Conservation (phyloP, 2,888 invertebrate species). For the Strigamia maritima region DNA sequence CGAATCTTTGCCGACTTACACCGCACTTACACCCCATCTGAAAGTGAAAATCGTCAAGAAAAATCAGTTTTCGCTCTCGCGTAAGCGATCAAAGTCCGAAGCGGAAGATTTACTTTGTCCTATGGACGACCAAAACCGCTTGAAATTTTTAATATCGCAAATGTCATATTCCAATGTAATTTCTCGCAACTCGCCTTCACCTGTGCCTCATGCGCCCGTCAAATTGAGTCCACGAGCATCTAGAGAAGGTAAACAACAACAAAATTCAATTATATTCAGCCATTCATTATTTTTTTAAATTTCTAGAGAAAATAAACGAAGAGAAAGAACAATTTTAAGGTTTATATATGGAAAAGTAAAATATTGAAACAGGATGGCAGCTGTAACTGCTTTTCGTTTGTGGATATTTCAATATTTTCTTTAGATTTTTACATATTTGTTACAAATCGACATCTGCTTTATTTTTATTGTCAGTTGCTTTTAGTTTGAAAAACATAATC, state of each 20-base stretch:
- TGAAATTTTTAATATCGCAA: background rate
- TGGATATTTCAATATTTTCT: background rate
- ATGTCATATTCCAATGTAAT: background rate
- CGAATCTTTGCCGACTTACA: constrained; percentile 77
- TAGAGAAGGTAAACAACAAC: background rate
- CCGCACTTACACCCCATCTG: constrained; percentile 80
- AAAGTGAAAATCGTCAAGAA: constrained; percentile 72
- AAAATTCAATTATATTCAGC: background rate
- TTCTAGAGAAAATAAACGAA: background rate
- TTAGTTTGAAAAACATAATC: background rate
- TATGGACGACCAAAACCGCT: constrained; percentile 53
- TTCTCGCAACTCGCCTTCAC: background rate
- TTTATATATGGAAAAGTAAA: background rate
- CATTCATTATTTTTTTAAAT: background rate
- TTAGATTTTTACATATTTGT: background rate
- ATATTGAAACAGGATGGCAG: background rate
- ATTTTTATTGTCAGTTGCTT: constrained; percentile 9
- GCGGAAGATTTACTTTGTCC: constrained; percentile 83
- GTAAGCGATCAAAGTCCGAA: constrained; percentile 65
- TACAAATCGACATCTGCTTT: background rate
- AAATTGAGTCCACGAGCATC: background rate
- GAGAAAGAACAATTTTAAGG: background rate
- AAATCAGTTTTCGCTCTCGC: constrained; percentile 79
- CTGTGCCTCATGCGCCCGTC: background rate
- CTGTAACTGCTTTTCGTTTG: background rate